Percentiles rank a stretch among this genome's conserved stretches.
Evolutionary conservation across 1,140 invertebrate species (phyloP).

Genomic region (Heliconius congener): DNA sequence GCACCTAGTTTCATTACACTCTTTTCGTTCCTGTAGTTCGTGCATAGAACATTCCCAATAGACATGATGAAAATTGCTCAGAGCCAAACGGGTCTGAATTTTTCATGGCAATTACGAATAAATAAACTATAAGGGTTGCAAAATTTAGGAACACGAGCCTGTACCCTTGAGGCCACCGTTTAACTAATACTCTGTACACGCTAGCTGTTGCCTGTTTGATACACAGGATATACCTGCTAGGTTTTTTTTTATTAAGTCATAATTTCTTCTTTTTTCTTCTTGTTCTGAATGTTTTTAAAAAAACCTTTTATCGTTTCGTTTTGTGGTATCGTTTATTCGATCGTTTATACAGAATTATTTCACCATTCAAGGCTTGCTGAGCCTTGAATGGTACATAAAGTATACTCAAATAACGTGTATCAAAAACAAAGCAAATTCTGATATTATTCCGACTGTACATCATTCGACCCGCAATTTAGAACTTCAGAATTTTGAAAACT

Average conservation of each 20-base stretch:
- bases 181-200: slow-evolving; percentile 11
- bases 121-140: slow-evolving; percentile 11
- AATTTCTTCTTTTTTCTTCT: not conserved
- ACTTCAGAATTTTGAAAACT: not conserved
- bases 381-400: too few relatives aligned
- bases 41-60: slow-evolving; percentile 2
- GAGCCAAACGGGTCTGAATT: not conserved
- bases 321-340: too few relatives aligned
- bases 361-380: not conserved
- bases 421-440: not conserved
- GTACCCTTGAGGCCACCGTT: not conserved
- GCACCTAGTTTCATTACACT: not conserved
- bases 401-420: too few relatives aligned
- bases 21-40: not conserved
- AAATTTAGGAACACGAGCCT: slow-evolving; percentile 9
- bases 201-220: not conserved
- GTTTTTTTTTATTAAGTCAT: not conserved
- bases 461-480: not conserved
- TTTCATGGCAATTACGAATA: slow-evolving; percentile 10
- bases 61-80: slow-evolving; percentile 10
- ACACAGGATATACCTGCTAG: not conserved
- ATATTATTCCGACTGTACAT: not conserved
- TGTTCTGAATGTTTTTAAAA: not conserved
- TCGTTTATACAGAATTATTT: not conserved
- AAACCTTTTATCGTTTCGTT: not conserved